Evolutionary conservation across 2,797 vertebrate species (phyloP), one percentile per base, ranked within the genome.

Genomic region (Linurgus olivaceus): DNA sequence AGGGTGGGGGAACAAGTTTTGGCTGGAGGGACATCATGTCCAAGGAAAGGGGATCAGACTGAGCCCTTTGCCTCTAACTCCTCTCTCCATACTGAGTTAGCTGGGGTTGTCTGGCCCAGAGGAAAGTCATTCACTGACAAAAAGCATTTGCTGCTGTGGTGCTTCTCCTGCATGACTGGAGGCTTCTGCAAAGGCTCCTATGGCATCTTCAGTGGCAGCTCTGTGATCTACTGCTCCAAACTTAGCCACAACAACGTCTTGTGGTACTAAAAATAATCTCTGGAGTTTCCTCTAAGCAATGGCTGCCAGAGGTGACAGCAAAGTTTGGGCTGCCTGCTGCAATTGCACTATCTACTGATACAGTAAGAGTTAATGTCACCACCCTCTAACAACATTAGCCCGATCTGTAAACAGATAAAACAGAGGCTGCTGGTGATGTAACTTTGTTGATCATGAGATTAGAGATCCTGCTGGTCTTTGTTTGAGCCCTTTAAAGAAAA

Each of bases 281-380:
- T 55, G 14, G 33, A 37, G 58, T 78, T 92, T 94, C 51, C 80
- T 89, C 58, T 65, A 51, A 87, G 83, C 65, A 89, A 48, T 7
- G 74, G 31, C 61, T 89, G 20, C 24, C 74, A 86, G 93, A 92
- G 85, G 50, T 33, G 94, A 77, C 35, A 45, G 61, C 11, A 18
- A 81, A 72, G 18, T 70, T 88, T 0, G 1, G 19, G 62, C 86
- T 92, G 61, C 58, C 48, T 86, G 57, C 70, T 61, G 67, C 63
- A 86, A 85, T 80, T 80, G 78, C 55, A 57, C 42, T 87, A 8
- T 90, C 90, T 95, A 23, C 65, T 75, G 81, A 94, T 78, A 72
- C 45, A 65, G 91, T 66, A 94, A 95, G 70, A 93, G 96, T 92
- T 95, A 96, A 96, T 86, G 90, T 92, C 90, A 88, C 88, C 86